Evolutionary conservation across 2,113 vertebrate species (phyloP).

Genomic region (Probosciger aterrimus): DNA sequence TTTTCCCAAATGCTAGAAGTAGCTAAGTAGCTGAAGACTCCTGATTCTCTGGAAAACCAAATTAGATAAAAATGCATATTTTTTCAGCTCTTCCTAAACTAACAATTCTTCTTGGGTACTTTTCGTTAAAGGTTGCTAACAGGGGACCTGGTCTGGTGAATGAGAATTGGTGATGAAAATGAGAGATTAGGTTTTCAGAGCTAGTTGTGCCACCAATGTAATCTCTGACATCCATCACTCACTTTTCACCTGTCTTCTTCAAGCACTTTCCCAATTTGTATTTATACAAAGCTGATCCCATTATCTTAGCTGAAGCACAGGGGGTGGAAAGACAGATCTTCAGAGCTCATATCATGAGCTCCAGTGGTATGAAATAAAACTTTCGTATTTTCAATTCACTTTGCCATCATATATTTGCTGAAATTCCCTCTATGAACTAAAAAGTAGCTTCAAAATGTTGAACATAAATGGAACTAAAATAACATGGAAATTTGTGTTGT

Average conservation of each 20-base stretch:
- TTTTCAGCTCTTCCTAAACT: background rate
- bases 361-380: background rate
- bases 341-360: background rate
- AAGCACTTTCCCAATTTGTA: background rate
- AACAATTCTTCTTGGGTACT: background rate
- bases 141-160: background rate
- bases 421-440: background rate
- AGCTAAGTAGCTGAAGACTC: background rate
- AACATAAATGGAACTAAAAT: background rate
- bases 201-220: background rate
- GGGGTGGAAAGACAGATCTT: background rate
- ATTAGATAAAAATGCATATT: background rate
- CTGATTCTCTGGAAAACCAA: background rate
- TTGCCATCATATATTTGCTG: background rate
- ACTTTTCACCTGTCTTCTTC: background rate
- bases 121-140: background rate
- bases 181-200: background rate
- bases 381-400: background rate
- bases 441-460: background rate
- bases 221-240: background rate
- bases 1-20: background rate
- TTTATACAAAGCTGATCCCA: background rate
- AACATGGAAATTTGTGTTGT: background rate
- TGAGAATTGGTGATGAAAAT: background rate
- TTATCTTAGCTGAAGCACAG: background rate